phyloP scores from a whole-genome alignment of 92 coral and sea anemone species.

The Zoanthus sansibaricus region DNA sequence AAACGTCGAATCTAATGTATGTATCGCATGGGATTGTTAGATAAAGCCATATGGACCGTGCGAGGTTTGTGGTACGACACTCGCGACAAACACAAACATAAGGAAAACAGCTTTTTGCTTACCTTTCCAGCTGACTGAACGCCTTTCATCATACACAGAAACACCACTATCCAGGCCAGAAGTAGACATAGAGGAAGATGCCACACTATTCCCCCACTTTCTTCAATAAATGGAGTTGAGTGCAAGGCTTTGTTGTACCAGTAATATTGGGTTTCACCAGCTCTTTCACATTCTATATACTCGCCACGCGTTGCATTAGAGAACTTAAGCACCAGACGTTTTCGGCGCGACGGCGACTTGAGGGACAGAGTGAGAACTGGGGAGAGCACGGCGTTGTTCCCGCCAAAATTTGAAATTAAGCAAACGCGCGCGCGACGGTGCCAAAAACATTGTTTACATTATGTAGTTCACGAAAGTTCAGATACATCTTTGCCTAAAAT shows the following conservation, averaged over 20 bases:
- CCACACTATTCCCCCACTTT: slow-evolving; percentile 89
- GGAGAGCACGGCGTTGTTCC: slow-evolving; percentile 23
- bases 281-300: slow-evolving; percentile 63
- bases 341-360: slow-evolving; percentile 32
- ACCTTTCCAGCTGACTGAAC: slow-evolving; percentile 98
- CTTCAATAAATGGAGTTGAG: slow-evolving; percentile 60
- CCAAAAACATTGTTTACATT: slow-evolving; percentile 38
- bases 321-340: slow-evolving; percentile 38
- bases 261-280: slow-evolving; percentile 83
- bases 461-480: slow-evolving; percentile 27
- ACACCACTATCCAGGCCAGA: slow-evolving; percentile 92
- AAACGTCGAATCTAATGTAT: no score
- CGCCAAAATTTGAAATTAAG: slow-evolving; percentile 24
- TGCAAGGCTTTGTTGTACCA: slow-evolving; percentile 83
- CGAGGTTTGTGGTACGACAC: no score
- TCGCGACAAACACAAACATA: no score
- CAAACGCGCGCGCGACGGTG: slow-evolving; percentile 26
- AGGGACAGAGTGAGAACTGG: slow-evolving; percentile 20
- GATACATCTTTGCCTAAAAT: slow-evolving; percentile 38
- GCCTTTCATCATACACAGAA: slow-evolving; percentile 92
- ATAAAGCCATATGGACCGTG: no score
- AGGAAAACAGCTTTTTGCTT: neutral
- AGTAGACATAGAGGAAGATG: slow-evolving; percentile 76
- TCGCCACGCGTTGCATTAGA: slow-evolving; percentile 19
- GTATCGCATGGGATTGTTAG: no score